Evolutionary conservation across 2,113 vertebrate species (phyloP), one percentile per base, ranked within the genome.

Genomic region (Speoplatyrhinus poulsoni): DNA sequence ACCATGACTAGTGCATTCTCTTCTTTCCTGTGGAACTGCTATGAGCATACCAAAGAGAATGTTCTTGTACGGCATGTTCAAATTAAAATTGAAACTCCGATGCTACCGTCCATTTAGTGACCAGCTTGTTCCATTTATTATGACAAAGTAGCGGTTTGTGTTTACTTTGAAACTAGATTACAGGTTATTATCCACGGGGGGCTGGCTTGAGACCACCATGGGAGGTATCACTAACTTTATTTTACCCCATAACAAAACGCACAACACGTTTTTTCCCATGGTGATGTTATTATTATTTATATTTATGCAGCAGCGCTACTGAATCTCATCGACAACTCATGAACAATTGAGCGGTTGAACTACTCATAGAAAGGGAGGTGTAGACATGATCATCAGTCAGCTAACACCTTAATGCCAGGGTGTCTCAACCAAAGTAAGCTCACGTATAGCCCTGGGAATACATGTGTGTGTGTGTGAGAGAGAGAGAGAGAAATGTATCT

Each of bases 361-460:
- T 41, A 8, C 36, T 41, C 36, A 41, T 6, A 19, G 46, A 67
- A 57, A 53, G 56, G 65, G 68, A 66, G 65, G 75, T 60, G 46
- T 60, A 68, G 67, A 60, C 12, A 49, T 9, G 52, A 52, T 55
- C 73, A 72, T 73, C 72, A 70, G 62, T 49, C 13, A 50, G 62
- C 64, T 77, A 57, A 75, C 13, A 0, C 68, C 56, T 61, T 77
- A 85, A 85, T 79, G 5, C 71, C 67, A 76, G 77, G 72, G 69
- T 85, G 74, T 69, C 60, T 84, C 76, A 81, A 77, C 75, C 62
- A 11, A 60, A 17, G 2, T 85, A 88, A 87, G 72, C 80, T 67
- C 72, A 76, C 70, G 78, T 84, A 77, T 70, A 83, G 79, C 60
- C 46, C 46, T 62, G 76, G 7, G 32, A 9, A 41, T 41, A n/a